A percentile compares a stretch with the other conserved stretches of the same genome.
Conservation (phyloP, 1,140 invertebrate genomes). For the Littorina saxatilis region DNA sequence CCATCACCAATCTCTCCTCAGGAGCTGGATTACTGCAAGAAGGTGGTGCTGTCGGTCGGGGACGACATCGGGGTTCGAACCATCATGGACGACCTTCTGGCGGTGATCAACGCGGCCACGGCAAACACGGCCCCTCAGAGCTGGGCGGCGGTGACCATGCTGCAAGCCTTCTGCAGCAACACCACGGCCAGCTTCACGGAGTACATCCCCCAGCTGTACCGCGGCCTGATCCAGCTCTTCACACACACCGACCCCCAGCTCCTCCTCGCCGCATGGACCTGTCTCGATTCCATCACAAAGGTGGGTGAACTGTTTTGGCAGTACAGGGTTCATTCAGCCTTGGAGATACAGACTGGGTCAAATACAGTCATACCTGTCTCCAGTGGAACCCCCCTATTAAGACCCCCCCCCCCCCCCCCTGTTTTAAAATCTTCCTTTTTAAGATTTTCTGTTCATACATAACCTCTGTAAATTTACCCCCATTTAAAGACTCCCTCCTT, state of each 20-base stretch:
- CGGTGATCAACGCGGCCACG: conserved; percentile 43
- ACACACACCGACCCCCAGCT: conserved; percentile 88
- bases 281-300: conserved; percentile 92
- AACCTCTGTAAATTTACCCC: no score
- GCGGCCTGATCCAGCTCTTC: conserved; percentile 91
- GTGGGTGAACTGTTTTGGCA: conserved; percentile 70
- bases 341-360: no score
- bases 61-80: conserved; percentile 88
- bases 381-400: no score
- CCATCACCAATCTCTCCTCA: conserved; percentile 57
- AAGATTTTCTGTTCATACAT: no score
- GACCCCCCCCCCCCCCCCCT: no score
- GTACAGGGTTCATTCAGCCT: no score
- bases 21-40: conserved; percentile 94
- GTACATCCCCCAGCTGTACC: conserved; percentile 91
- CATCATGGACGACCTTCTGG: conserved; percentile 92
- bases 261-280: conserved; percentile 91
- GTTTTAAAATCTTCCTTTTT: no score
- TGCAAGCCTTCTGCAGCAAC: conserved; percentile 93
- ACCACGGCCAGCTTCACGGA: conserved; percentile 88
- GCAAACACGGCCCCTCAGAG: conserved; percentile 62
- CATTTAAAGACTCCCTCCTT: no score
- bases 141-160: conserved; percentile 87
- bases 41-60: conserved; percentile 92
- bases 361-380: no score